Base-by-base conservation (phyloP, 2,797 vertebrate genomes). In the Semotilus atromaculatus region DNA sequence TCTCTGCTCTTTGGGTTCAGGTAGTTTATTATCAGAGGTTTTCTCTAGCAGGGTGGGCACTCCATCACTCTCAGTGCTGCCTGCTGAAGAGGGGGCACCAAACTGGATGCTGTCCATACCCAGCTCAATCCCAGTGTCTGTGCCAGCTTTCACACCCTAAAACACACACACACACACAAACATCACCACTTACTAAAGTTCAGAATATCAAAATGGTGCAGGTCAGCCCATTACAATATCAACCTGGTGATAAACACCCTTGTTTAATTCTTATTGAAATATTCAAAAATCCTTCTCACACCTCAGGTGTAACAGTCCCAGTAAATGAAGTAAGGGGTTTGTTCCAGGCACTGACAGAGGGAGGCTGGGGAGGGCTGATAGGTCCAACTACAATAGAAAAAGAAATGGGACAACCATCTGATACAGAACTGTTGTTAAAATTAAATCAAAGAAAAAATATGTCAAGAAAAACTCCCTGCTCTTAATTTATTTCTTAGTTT, bases 331-430 rank as follows among this genome's bases (percentile, higher is more conserved):
- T 99, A 86, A 99, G 95, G 86, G 98, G 98, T 91, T 99, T 99
- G 94, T 98, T 99, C 98, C 98, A 99, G 73, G 98, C 98, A 93
- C 98, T 99, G 88, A 99, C 97, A 31, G 98, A 97, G 38, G 98
- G 97, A 70, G 98, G 97, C 90, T 98, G 98, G 36, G 97, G 97
- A 85, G 98, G 97, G 91, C 97, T 99, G 91, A 99, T 99, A 80
- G 96, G 97, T 92, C 98, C 98, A 92, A 99, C 98, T 99, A 90
- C 34, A 92, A 93, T 2, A 88, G 0, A 87, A 18, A 34, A 4
- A 73, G 48, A 87, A 92, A 88, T 23, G 4, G 7, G 11, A n/a
- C 6, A 18, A 48, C 55, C 16, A 43, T 62, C n/a, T 64, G 7
- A 31, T 34, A 36, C 9, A 74, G 29, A 26, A 23, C 71, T 13